Evolutionary conservation across 2,888 invertebrate species (phyloP).

Genomic region (Tenthredo notha): DNA sequence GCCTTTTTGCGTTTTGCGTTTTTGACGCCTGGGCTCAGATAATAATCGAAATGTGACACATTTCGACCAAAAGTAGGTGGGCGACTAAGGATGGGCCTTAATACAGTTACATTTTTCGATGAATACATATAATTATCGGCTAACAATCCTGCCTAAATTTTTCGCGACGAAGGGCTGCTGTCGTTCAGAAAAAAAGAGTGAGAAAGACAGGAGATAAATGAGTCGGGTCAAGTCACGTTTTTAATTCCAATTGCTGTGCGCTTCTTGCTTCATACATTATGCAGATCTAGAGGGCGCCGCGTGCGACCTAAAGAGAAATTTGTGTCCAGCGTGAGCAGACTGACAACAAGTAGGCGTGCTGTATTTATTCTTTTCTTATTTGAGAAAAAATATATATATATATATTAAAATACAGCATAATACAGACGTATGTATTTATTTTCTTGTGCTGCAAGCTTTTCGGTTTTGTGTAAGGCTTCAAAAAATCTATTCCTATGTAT

Average conservation of each 20-base stretch:
- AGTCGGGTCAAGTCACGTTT: slow-evolving; percentile 38
- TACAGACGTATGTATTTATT: background rate
- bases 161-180: slow-evolving; percentile 17
- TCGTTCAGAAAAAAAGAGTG: slow-evolving; percentile 52
- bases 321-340: slow-evolving; percentile 5
- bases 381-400: no score
- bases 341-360: background rate
- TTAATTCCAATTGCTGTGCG: slow-evolving; percentile 31
- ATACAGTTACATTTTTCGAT: background rate
- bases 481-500: background rate
- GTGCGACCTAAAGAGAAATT: slow-evolving; percentile 24
- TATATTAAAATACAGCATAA: background rate
- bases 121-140: background rate
- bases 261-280: slow-evolving; percentile 34
- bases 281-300: slow-evolving; percentile 3
- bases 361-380: background rate
- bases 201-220: slow-evolving; percentile 52
- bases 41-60: no score
- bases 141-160: background rate
- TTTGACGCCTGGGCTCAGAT: no score
- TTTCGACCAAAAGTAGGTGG: no score
- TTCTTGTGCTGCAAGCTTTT: background rate
- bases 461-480: background rate
- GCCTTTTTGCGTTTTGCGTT: no score
- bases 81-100: no score